Base-by-base conservation (phyloP, 1,140 invertebrate species). In the Eriosoma lanigerum region DNA sequence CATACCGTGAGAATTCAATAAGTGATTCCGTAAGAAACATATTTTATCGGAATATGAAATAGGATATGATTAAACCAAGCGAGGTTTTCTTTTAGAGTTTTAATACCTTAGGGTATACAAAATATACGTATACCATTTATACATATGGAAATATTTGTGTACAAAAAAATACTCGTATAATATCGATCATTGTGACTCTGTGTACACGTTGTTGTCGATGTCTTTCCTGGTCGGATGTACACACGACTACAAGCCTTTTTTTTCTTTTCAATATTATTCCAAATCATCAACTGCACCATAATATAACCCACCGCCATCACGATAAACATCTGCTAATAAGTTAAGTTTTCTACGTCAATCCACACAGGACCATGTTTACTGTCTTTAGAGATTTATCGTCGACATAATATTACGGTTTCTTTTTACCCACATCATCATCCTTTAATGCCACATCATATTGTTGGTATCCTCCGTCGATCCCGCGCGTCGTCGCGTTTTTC, bases 301-400 rank as follows among this genome's bases (percentile, higher is more conserved):
- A 21, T 21, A 62, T 46, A 24, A 68, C 64, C 64, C 38, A 38
- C 64, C 13, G 9, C 17, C 26, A 15, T 26, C 29, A 62, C 50
- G 75, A 78, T 78, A 78, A 78, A 56, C 75, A 78, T 78, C 75
- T 78, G 75, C 38, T 44, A 56, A 78, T 78, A 78, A 78, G 75
- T 78, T 78, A 60, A 78, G 21, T 78, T 78, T 78, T 78, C 38
- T 46, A 78, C 56, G 56, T 78, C 75, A 78, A 78, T 78, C 75
- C 44, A 38, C 56, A n/a, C 54, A 58, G n/a, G 56, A 15, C 56
- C 75, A 21, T 78, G 75, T 78, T 78, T 78, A 78, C 75, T 62
- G 75, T 78, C 75, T 78, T 78, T 46, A 56, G 17, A 78, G 75
- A 78, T 78, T 78, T 78, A 78, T 78, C 75, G 38, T 52, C 75